Evolutionary conservation across 2,888 invertebrate species (phyloP).

Genomic region (Amiota minor): DNA sequence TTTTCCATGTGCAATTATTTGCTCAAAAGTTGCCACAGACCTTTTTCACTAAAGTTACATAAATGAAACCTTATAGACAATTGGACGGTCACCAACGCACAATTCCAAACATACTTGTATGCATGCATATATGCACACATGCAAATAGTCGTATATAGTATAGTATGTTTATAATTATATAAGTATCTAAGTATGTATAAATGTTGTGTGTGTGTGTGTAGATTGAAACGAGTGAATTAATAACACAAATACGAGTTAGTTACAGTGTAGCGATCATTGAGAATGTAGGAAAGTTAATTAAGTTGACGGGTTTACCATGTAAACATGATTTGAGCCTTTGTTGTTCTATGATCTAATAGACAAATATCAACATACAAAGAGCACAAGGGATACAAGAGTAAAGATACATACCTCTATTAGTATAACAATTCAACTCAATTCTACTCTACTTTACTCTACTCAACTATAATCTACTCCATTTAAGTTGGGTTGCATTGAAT

Average conservation of each 20-base stretch:
- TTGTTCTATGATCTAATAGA: conserved; percentile 45
- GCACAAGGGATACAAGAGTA: conserved; percentile 1
- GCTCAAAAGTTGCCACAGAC: too few species aligned
- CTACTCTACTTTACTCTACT: neutral
- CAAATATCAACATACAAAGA: conserved; percentile 33
- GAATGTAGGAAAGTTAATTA: conserved; percentile 29
- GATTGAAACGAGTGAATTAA: conserved; percentile 11
- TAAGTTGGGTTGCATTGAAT: neutral
- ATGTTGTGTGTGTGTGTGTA: too few species aligned
- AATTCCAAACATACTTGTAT: neutral
- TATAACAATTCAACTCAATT: neutral
- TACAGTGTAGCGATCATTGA: conserved; percentile 14
- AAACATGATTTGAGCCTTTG: conserved; percentile 39
- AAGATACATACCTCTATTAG: neutral
- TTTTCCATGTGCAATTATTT: too few species aligned
- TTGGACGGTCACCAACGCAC: neutral
- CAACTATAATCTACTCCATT: too few species aligned
- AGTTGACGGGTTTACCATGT: conserved; percentile 36
- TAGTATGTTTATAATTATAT: too few species aligned
- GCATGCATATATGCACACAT: neutral
- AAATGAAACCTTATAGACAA: too few species aligned
- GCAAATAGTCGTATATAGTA: neutral
- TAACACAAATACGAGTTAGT: conserved; percentile 21
- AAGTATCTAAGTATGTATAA: too few species aligned
- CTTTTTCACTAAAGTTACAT: too few species aligned